Conservation (phyloP, 2,888 invertebrate species). For the Dichetophora obliterata region DNA sequence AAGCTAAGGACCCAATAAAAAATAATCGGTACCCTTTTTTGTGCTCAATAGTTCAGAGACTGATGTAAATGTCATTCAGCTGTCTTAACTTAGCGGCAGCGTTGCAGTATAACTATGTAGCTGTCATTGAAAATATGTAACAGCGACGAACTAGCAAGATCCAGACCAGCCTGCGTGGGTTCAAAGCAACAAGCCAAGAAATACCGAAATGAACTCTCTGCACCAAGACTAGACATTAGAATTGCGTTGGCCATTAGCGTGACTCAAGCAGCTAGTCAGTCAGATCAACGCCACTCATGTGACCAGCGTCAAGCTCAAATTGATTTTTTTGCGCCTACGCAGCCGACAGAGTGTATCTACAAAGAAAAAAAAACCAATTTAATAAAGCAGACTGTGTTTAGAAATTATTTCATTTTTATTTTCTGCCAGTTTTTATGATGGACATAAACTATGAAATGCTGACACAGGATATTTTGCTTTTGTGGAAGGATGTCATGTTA, state of each 20-base stretch:
- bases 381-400: neutral
- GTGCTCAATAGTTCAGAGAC: too few relatives aligned
- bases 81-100: neutral
- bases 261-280: neutral
- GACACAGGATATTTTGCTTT: neutral
- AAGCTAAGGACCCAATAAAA: too few relatives aligned
- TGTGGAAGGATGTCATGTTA: too few relatives aligned
- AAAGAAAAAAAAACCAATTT: neutral
- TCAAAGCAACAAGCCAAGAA: conserved; percentile 6
- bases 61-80: conserved; percentile 12
- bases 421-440: conserved; percentile 7
- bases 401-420: neutral
- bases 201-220: neutral
- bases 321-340: conserved; percentile 10
- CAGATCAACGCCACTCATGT: neutral
- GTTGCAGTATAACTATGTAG: neutral
- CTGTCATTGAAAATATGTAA: neutral
- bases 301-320: neutral
- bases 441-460: conserved; percentile 5
- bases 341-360: neutral
- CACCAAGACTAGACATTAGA: neutral
- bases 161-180: conserved; percentile 3
- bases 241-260: conserved; percentile 20
- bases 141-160: neutral
- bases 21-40: too few relatives aligned